Base-by-base conservation (phyloP, 2,888 invertebrate genomes). In the Platynereis dumerilii region DNA sequence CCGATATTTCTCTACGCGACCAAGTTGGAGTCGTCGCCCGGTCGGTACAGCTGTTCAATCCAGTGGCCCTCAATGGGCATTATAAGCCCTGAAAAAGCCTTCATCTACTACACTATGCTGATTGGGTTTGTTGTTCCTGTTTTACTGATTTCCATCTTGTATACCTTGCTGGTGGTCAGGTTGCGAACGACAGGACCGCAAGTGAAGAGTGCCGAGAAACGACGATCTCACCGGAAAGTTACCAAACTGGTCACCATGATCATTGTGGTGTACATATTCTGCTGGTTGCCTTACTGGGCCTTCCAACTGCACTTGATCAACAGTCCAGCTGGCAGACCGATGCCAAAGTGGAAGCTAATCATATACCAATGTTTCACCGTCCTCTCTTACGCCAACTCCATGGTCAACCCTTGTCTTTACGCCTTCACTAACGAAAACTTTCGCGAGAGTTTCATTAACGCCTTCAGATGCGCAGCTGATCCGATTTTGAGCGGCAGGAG, bases 361-460 rank as follows among this genome's bases (percentile, higher is more conserved):
- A 42, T 68, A 42, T 68, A 65, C 58, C 59, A 68, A 48, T 58
- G 67, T 5, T 68, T 70, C 58, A 72, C 68, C 22, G 28, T 72
- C n/a, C 68, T 72, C 34, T 65, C 62, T 34, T 72, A 72, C 57
- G 69, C 72, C 28, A 72, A 72, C 60, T 66, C 39, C n/a, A 63
- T 66, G 69, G 52, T 72, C 58, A 73, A 73, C 64, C 73, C 73
- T 2, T 34, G 70, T 28, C 68, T 73, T 24, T 73, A 73, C 65
- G 72, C 70, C 45, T 73, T 73, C 67, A 73, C 73, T 52, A 73
- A 73, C 44, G 65, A 72, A 22, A 63, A 61, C 58, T 73, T 73
- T 58, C 54, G 70, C n/a, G 70, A 69, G 24, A 67, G 66, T 39
- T 73, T 73, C 65, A 67, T 66, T 64, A 58, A 58, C 58, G 73